Evolutionary conservation across 2,113 vertebrate species (phyloP), one percentile per base, ranked within the genome.

Genomic region (Leptodactylus fuscus): DNA sequence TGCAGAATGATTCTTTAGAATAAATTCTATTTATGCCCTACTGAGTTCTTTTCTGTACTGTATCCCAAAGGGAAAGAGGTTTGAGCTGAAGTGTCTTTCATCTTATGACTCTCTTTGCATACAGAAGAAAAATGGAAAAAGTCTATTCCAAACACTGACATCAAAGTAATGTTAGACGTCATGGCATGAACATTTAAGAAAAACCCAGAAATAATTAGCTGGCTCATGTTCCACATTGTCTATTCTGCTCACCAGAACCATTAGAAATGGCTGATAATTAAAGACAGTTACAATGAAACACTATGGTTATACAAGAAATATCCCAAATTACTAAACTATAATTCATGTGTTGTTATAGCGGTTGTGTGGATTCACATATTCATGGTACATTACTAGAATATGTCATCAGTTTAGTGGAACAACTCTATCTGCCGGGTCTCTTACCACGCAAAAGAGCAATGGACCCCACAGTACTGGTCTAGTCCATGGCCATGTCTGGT

Each of bases 61-160:
- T 83, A 38, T 60, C 53, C 82, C 53, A 62, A 74, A 73, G 51
- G 82, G 38, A 62, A 12, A 32, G 70, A n/a, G 36, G 27, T 34
- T 15, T 32, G 18, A 29, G 24, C 38, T 58, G 27, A 60, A 58
- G 34, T 13, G 5, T 41, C 67, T 74, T 83, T 83, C 48, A 73
- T 75, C 70, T 62, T 48, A 9, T 58, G 58, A 24, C 38, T 32
- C 49, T 71, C 51, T 60, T 32, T 76, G 27, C 36, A 75, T 76
- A 46, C 16, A 75, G 27, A 83, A 75, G 24, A 83, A 83, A 62
- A 74, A 62, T 58, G 34, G 67, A 58, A 83, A 41, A 8, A 46
- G 70, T 60, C 34, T 83, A 62, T 83, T 83, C 36, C 48, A 60
- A 83, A 83, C 38, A 62, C 27, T 75, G 53, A 76, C 82, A 75